phyloP scores from a whole-genome alignment of 2,888 invertebrate species.

The Erebia aethiops region DNA sequence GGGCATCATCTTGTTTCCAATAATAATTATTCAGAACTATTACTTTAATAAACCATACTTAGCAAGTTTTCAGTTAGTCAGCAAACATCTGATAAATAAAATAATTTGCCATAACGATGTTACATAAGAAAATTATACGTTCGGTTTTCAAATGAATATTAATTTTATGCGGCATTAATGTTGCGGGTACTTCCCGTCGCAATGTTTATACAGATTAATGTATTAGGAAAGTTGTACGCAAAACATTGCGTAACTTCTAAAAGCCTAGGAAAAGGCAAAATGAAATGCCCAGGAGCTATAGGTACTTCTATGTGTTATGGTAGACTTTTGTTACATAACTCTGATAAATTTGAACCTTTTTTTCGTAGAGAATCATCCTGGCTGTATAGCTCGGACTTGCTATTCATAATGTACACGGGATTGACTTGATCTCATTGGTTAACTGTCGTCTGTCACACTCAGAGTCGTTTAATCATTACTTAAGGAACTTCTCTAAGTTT shows the following conservation, averaged over 20 bases:
- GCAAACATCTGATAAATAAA: constrained; percentile 23
- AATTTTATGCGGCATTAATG: constrained; percentile 7
- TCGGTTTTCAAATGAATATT: constrained; percentile 15
- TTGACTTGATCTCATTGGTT: too few species aligned
- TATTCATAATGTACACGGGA: too few species aligned
- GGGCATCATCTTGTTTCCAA: too few species aligned
- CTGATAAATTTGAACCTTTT: too few species aligned
- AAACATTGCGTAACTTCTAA: not conserved
- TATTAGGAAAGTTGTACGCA: not conserved
- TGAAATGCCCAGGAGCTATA: too few species aligned
- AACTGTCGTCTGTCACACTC: too few species aligned
- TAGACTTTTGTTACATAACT: not conserved
- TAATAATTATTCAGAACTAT: too few species aligned
- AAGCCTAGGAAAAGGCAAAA: not conserved
- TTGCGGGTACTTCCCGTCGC: not conserved
- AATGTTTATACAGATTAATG: constrained; percentile 4
- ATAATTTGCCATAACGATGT: constrained; percentile 3
- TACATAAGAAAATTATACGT: constrained; percentile 20
- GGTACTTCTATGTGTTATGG: not conserved
- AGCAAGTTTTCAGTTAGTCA: constrained; percentile 15
- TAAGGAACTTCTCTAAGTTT: too few species aligned
- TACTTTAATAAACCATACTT: not conserved
- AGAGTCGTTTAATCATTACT: too few species aligned
- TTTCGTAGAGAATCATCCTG: too few species aligned
- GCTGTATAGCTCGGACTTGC: too few species aligned